Evolutionary conservation across 92 coral and sea anemone genomes (phyloP).

Genomic region (Palythoa heliodiscus): DNA sequence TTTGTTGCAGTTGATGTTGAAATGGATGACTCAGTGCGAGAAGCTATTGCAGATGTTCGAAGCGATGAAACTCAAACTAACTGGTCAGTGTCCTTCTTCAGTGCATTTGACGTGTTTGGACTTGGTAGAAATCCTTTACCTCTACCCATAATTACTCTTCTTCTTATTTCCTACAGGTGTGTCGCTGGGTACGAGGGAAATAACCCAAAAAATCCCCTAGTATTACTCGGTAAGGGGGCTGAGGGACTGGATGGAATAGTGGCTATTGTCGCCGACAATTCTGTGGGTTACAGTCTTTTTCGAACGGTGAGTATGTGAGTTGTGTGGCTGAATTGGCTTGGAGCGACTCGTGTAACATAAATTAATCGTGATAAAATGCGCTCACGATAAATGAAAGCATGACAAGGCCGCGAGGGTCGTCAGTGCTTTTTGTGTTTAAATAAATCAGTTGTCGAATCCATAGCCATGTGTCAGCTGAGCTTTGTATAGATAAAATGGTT

Average conservation of each 20-base stretch:
- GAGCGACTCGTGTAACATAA: not conserved
- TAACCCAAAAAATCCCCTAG: slow-evolving; percentile 84
- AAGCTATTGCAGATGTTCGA: slow-evolving; percentile 91
- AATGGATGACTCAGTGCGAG: slow-evolving; percentile 66
- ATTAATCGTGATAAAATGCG: not conserved
- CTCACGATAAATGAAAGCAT: no score
- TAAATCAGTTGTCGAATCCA: no score
- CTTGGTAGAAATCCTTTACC: not conserved
- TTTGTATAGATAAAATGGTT: no score
- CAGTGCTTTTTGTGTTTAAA: no score
- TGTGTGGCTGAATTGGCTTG: not conserved
- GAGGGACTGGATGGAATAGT: slow-evolving; percentile 71
- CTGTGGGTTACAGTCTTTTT: slow-evolving; percentile 73
- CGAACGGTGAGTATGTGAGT: slow-evolving; percentile 70
- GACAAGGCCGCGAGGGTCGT: no score
- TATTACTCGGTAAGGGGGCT: slow-evolving; percentile 75
- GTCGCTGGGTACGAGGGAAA: slow-evolving; percentile 83
- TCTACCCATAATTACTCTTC: not conserved
- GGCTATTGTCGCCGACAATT: slow-evolving; percentile 54
- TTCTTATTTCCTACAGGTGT: slow-evolving; percentile 60
- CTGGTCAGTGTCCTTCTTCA: slow-evolving; percentile 61
- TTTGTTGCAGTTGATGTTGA: slow-evolving; percentile 66
- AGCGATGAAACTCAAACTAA: slow-evolving; percentile 70
- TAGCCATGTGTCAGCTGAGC: no score
- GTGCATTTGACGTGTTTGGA: not conserved